Evolutionary conservation across 2,113 vertebrate species (phyloP), one percentile per base, ranked within the genome.

Genomic region (Lepus timidus): DNA sequence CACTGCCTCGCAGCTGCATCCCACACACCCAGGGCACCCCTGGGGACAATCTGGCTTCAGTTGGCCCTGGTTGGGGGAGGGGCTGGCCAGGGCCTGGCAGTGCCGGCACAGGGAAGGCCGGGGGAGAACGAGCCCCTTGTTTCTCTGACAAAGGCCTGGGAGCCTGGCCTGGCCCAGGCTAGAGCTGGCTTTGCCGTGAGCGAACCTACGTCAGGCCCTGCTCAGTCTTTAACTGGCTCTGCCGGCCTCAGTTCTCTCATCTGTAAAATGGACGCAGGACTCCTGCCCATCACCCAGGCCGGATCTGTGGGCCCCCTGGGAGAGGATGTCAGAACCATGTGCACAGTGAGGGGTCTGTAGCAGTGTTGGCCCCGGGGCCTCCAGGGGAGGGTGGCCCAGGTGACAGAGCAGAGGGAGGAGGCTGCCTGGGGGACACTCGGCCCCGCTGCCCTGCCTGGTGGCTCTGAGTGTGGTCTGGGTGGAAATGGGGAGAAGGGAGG

Each of bases 121-220:
- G 62, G 71, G 95, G 90, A 95, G 23, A 98, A 75, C 25, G 12
- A 1, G 87, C 88, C 92, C 95, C 96, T 98, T 98, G 98, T 98
- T 98, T 81, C 85, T 78, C 92, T 25, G 82, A 98, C 98, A 98
- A 97, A 98, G 98, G 95, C 96, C 98, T 9, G 23, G 84, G 13
- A 7, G 84, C 95, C 95, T 83, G 1, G 3, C 55, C 52, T 31
- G 61, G 76, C 49, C 58, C 29, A 9, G 33, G 33, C 61, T 9
- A 19, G 65, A 75, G 91, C 58, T 51, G 74, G 71, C 74, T 83
- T 73, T 58, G 79, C 85, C 4, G 0, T 11, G 5, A 67, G 25
- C 78, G 71, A 61, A 23, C 58, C 58, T 29, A 51, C 23, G 27
- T 85, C 19, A 1, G 11, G 36, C 39, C 61, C 49, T 0, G 33